Percentiles rank a stretch among this genome's conserved stretches.
phyloP scores from a whole-genome alignment of 2,113 vertebrate species.

The Promerops cafer region DNA sequence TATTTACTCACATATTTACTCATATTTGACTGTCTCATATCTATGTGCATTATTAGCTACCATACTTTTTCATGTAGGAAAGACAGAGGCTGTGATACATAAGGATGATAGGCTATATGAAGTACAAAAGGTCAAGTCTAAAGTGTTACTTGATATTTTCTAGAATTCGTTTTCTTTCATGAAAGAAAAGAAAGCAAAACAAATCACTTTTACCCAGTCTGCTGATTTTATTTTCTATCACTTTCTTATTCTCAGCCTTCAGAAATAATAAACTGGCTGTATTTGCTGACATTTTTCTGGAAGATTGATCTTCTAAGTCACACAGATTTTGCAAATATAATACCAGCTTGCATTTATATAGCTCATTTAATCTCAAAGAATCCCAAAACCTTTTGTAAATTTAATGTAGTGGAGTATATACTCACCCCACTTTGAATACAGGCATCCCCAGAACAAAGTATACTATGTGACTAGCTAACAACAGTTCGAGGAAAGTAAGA shows the following conservation, averaged over 20 bases:
- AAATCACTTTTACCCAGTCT: slow-evolving; percentile 23
- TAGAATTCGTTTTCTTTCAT: background rate
- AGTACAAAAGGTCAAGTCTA: slow-evolving; percentile 16
- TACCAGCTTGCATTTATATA: slow-evolving; percentile 45
- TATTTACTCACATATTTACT: background rate
- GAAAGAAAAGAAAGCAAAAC: background rate
- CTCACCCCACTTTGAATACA: background rate
- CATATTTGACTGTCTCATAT: background rate
- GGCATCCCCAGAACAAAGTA: background rate
- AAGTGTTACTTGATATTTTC: slow-evolving; percentile 6
- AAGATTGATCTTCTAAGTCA: slow-evolving; percentile 42
- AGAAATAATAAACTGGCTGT: slow-evolving; percentile 42
- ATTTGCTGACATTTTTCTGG: slow-evolving; percentile 48
- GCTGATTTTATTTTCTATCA: slow-evolving; percentile 37
- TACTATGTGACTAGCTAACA: background rate
- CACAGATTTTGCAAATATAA: slow-evolving; percentile 30
- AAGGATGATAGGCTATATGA: background rate
- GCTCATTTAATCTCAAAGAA: slow-evolving; percentile 33
- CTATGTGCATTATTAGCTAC: background rate
- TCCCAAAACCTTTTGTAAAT: background rate
- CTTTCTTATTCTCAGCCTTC: background rate
- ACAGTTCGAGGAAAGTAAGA: background rate
- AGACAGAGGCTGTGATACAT: background rate
- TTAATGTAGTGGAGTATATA: background rate
- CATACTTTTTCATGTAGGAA: background rate